Evolutionary conservation across 2,113 vertebrate genomes (phyloP).

Genomic region (Antigone vipio): DNA sequence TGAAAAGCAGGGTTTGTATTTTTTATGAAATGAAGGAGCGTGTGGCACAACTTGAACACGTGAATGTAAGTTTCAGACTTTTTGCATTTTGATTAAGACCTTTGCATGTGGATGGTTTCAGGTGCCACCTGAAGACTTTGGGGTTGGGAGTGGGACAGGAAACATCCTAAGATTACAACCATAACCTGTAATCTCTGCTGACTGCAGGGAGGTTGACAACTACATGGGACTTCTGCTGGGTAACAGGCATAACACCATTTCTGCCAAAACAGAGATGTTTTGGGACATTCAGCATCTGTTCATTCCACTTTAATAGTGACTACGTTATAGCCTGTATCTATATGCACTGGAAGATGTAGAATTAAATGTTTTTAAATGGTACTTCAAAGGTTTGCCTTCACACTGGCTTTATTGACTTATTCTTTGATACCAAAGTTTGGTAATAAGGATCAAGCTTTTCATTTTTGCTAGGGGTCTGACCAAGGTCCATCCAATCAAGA

Average conservation of each 20-base stretch:
- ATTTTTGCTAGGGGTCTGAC: slow-evolving; percentile 81
- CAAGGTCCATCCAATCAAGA: slow-evolving; percentile 81
- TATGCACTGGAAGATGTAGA: neutral
- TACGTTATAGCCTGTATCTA: neutral
- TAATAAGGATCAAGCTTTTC: slow-evolving; percentile 62
- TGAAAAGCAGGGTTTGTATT: neutral
- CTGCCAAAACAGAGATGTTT: neutral
- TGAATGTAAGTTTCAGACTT: neutral
- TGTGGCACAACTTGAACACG: neutral
- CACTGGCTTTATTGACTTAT: slow-evolving; percentile 1
- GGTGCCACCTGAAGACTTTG: neutral
- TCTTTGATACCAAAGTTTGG: neutral
- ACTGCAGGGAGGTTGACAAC: neutral
- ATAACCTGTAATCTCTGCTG: neutral
- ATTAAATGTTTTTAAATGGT: neutral
- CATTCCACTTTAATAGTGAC: neutral
- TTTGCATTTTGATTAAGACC: neutral
- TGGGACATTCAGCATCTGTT: neutral
- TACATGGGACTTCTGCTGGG: neutral
- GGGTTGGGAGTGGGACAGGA: neutral
- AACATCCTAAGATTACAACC: neutral
- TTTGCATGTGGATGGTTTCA: neutral
- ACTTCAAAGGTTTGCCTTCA: neutral
- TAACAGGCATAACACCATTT: neutral
- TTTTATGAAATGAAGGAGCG: neutral